A percentile compares a stretch with the other conserved stretches of the same genome.
phyloP scores from a whole-genome alignment of 64 coral and sea anemone species.

The Trachythela sp. region DNA sequence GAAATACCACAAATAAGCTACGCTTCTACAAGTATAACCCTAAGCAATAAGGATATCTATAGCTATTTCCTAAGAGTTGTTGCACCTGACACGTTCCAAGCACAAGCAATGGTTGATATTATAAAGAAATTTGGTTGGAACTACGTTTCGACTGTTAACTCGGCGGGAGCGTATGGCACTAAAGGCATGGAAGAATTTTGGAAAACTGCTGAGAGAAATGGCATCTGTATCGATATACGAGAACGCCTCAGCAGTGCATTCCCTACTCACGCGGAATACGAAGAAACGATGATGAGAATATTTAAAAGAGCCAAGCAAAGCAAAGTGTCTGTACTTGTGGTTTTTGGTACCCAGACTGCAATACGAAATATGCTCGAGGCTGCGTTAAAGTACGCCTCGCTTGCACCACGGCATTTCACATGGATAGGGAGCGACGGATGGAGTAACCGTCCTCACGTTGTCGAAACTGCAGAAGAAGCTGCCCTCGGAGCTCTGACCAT shows the following conservation, averaged over 20 bases:
- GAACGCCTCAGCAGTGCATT: background rate
- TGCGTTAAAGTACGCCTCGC: background rate
- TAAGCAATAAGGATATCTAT: conserved; percentile 1
- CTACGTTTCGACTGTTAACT: background rate
- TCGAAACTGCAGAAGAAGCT: background rate
- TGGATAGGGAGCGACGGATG: conserved; percentile 92
- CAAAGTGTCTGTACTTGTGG: conserved; percentile 50
- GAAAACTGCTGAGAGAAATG: background rate
- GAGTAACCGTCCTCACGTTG: conserved; percentile 58
- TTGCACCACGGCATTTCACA: conserved; percentile 33
- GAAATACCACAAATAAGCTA: background rate
- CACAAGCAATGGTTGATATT: conserved; percentile 3
- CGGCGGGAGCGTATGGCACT: background rate
- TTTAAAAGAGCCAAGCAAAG: conserved; percentile 6
- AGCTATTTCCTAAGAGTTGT: background rate
- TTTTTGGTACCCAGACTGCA: conserved; percentile 74
- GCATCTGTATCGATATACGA: background rate
- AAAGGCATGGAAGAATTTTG: background rate
- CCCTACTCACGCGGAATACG: background rate
- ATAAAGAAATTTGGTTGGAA: background rate
- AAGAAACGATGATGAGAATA: background rate
- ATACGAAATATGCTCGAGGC: conserved; percentile 53
- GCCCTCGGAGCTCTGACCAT: background rate
- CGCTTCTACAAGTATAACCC: background rate
- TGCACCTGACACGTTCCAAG: background rate